Evolutionary conservation across 2,888 invertebrate genomes (phyloP).

Genomic region (Spialia ferax): DNA sequence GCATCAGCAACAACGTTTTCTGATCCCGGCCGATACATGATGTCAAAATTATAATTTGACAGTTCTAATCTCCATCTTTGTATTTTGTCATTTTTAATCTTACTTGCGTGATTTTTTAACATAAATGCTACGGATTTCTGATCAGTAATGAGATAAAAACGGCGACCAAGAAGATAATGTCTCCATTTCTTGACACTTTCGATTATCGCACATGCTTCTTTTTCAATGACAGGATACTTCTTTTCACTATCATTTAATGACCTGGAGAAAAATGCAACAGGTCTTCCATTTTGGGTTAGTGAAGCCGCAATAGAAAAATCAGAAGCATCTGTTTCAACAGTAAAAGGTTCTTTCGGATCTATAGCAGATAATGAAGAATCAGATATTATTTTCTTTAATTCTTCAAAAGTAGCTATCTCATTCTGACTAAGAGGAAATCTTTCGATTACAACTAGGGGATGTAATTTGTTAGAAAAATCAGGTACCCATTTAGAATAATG

Average conservation of each 20-base stretch:
- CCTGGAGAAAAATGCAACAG: constrained; percentile 21
- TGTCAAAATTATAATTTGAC: constrained; percentile 24
- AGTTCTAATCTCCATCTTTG: constrained; percentile 19
- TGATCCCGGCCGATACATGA: constrained; percentile 24
- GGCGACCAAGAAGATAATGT: constrained; percentile 9
- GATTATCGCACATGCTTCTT: constrained; percentile 21
- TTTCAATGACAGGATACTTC: constrained; percentile 10
- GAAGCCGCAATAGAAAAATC: constrained; percentile 18
- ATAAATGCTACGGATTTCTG: constrained; percentile 23
- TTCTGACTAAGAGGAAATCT: neutral
- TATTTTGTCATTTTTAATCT: constrained; percentile 26
- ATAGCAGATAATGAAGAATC: constrained; percentile 1
- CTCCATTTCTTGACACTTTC: constrained; percentile 21
- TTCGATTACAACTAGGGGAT: neutral
- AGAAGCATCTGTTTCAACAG: constrained; percentile 26
- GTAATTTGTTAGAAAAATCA: constrained; percentile 14
- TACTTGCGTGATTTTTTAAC: constrained; percentile 5
- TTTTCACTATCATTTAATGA: constrained; percentile 7
- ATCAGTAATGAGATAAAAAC: constrained; percentile 15
- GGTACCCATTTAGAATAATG: constrained; percentile 17
- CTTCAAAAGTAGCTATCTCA: neutral
- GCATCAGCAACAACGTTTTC: constrained; percentile 19
- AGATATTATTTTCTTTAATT: neutral
- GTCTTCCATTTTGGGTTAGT: constrained; percentile 6
- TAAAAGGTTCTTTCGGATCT: constrained; percentile 3